A percentile compares a stretch with the other conserved stretches of the same genome.
These are phyloP conservation scores for Hypercompe scribonia DNA, from an alignment of 2,888 invertebrate genomes.

Conservation along the genomic window DNA sequence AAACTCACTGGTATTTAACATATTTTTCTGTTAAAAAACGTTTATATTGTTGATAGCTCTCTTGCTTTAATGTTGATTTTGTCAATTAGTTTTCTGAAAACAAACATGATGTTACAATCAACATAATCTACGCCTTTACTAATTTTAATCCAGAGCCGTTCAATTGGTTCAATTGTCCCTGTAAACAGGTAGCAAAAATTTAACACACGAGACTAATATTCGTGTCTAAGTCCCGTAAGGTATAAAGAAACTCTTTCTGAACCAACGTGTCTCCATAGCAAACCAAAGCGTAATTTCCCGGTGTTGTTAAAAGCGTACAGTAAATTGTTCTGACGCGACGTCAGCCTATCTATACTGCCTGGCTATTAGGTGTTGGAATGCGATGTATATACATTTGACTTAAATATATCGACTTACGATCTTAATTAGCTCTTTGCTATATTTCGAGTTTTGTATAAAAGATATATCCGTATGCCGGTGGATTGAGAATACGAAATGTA, in stretches of 20 bases:
- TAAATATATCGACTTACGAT: neutral
- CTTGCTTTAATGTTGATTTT: too few species aligned
- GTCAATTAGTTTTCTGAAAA: too few species aligned
- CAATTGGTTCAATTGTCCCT: neutral
- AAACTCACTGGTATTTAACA: too few species aligned
- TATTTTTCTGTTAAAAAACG: too few species aligned
- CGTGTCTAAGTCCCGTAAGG: constrained; percentile 12
- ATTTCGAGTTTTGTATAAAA: neutral
- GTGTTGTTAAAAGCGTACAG: constrained; percentile 40
- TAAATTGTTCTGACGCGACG: constrained; percentile 49
- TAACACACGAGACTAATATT: neutral
- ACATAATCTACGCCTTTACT: neutral
- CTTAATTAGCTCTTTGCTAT: neutral
- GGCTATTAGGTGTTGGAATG: constrained; percentile 38
- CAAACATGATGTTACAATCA: too few species aligned
- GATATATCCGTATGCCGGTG: neutral
- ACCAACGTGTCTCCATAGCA: constrained; percentile 35
- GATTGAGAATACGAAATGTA: too few species aligned
- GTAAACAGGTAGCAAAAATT: neutral
- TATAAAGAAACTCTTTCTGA: constrained; percentile 30
- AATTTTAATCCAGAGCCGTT: neutral
- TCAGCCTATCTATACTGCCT: constrained; percentile 31
- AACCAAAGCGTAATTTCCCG: constrained; percentile 39
- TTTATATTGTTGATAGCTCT: too few species aligned
- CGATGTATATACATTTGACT: constrained; percentile 11